Base-by-base conservation (phyloP, 2,797 vertebrate species). In the Serranus cabrilla region DNA sequence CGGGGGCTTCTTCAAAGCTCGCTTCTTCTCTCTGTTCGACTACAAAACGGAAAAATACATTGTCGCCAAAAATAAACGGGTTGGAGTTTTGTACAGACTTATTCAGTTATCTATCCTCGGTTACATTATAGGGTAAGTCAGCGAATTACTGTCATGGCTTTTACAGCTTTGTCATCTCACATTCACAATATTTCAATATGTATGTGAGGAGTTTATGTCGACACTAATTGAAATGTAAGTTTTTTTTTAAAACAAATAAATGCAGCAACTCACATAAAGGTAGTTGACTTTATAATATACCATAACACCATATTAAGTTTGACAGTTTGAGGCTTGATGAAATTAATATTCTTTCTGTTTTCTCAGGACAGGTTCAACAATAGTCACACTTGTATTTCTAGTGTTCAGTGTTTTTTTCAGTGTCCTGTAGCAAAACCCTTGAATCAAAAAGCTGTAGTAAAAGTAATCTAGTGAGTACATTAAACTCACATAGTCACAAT, bases 31-130 rank as follows among this genome's bases (percentile, higher is more conserved):
- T 0, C 74, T 96, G 13, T 94, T 98, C 5, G 94, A 98, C 87
- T 99, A 99, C 78, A 98, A 96, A 88, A 99, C 97, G 0, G 95
- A 95, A 77, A 98, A 97, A 87, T 97, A 95, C 61, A 94, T 98
- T 42, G 94, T 96, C 23, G 95, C 96, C 7, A 94, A 96, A 88
- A 97, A 96, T 87, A 98, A 95, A 93, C 96, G 91, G 93, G 95
- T 99, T 57, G 97, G 97, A n/a, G n/a, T 97, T 71, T 93, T 98
- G 73, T 97, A 97, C 70, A 91, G 97, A 84, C 80, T 95, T 63
- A 86, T 97, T 83, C 97, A 99, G 92, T 86, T 97, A 46, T 90
- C 86, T 51, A 89, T 98, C 80, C 91, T 99, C 89, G 93, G 94
- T 20, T 99, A 91, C 93, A 94, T 91, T 90, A 96, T 90, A 78